Evolutionary conservation across 2,888 invertebrate genomes (phyloP).

Genomic region (Tiliacea citrago): DNA sequence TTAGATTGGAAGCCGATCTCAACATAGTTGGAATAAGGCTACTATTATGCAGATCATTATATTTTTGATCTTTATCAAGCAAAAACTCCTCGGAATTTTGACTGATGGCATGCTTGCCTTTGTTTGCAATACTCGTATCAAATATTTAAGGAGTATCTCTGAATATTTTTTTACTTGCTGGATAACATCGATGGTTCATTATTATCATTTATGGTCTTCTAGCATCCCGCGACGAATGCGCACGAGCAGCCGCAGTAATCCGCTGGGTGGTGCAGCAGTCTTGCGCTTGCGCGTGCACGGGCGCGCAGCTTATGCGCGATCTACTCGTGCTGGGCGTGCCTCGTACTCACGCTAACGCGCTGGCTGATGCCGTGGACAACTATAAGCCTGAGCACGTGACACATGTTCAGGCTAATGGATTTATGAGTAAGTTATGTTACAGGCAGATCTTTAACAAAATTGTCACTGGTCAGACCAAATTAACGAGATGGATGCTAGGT

Average conservation of each 20-base stretch:
- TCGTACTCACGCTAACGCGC: constrained; percentile 81
- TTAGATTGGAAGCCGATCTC: background rate
- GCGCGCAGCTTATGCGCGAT: constrained; percentile 80
- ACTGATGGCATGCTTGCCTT: too few species aligned
- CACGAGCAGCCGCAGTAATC: constrained; percentile 83
- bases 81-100: too few species aligned
- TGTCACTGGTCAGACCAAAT: background rate
- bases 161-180: too few species aligned
- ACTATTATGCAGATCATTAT: background rate
- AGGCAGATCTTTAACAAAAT: background rate
- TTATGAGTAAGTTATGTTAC: constrained; percentile 76
- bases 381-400: constrained; percentile 73
- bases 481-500: background rate
- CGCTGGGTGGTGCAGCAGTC: constrained; percentile 85
- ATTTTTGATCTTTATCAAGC: background rate
- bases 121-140: too few species aligned
- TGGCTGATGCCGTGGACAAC: constrained; percentile 80
- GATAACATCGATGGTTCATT: background rate
- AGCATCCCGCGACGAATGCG: constrained; percentile 85
- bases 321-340: constrained; percentile 85
- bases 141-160: too few species aligned
- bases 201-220: background rate
- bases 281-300: constrained; percentile 78
- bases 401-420: constrained; percentile 73
- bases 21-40: background rate